Evolutionary conservation across 2,888 invertebrate species (phyloP), one percentile per base, ranked within the genome.

Genomic region (Yponomeuta malinellus): DNA sequence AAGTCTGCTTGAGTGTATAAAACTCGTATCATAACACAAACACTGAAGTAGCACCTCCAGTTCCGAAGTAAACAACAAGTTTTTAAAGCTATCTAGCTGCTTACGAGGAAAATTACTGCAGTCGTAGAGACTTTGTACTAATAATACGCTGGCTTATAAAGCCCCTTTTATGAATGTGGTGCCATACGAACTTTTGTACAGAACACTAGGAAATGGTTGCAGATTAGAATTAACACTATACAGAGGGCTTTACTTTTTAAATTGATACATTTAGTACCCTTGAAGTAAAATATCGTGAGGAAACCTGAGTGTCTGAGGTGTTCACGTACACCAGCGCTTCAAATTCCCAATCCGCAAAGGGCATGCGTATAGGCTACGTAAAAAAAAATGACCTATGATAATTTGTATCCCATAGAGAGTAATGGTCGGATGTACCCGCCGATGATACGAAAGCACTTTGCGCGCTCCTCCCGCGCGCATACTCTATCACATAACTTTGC

Each of bases 1-100:
- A 65, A 33, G 43, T 43, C 43, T 8, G 43, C 33, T 65, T 33
- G 10, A 29, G 29, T 9, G 29, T 33, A 29, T 65, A 65, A 33
- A 31, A 8, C 43, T 43, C 65, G 33, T 33, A 33, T 52, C 23
- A 29, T 33, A 43, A 43, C 43, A 43, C 43, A 33, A 33, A 43
- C 43, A 43, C 43, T 33, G 65, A 65, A 85, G 83, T 88, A 86
- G 81, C 80, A 81, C 79, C 82, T 78, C 80, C 81, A 80, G 82
- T 83, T 83, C 79, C 78, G 6, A 78, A 59, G 52, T 59, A 59
- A 59, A 59, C 15, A 1, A 15, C 12, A 87, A 88, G 78, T 88
- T 84, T 63, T 33, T 31, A 33, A 65, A 65, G 65, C 12, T 65
- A 31, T 29, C 65, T 65, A 12, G 10, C 33, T 29, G 31, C 29